Conservation (phyloP, 2,888 invertebrate genomes). For the Harmothoe impar region DNA sequence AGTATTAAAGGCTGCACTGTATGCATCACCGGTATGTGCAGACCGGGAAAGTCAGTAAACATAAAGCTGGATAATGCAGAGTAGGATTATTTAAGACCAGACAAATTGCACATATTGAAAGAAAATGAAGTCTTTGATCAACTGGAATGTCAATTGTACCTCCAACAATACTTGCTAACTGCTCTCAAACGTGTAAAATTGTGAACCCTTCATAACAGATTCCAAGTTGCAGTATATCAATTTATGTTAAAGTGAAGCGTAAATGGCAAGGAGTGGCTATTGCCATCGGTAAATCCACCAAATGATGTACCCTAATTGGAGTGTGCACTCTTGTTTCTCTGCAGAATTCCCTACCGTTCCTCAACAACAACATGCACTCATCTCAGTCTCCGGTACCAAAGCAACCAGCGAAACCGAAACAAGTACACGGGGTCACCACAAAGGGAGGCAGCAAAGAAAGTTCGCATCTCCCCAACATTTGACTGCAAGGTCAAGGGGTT, state of each 20-base stretch:
- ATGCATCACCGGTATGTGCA: too few relatives aligned
- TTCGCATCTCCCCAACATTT: constrained; percentile 68
- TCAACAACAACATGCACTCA: constrained; percentile 21
- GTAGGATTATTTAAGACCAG: too few relatives aligned
- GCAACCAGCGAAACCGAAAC: neutral
- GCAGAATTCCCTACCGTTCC: constrained; percentile 41
- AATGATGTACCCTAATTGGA: neutral
- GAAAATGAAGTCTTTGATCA: too few relatives aligned
- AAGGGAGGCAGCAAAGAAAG: constrained; percentile 54
- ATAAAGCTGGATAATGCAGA: too few relatives aligned
- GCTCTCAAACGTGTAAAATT: too few relatives aligned
- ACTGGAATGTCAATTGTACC: too few relatives aligned
- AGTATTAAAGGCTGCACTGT: too few relatives aligned
- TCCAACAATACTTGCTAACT: too few relatives aligned
- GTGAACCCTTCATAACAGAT: too few relatives aligned
- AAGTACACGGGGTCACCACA: constrained; percentile 7
- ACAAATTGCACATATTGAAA: too few relatives aligned
- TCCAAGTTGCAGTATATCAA: too few relatives aligned
- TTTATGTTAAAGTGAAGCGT: neutral
- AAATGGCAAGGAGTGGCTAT: neutral
- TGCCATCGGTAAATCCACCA: neutral
- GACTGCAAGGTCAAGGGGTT: constrained; percentile 70
- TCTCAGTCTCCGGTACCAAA: constrained; percentile 48
- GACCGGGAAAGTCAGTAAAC: too few relatives aligned
- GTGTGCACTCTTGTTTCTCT: neutral